Evolutionary conservation across 2,113 vertebrate genomes (phyloP).

Genomic region (Procavia capensis): DNA sequence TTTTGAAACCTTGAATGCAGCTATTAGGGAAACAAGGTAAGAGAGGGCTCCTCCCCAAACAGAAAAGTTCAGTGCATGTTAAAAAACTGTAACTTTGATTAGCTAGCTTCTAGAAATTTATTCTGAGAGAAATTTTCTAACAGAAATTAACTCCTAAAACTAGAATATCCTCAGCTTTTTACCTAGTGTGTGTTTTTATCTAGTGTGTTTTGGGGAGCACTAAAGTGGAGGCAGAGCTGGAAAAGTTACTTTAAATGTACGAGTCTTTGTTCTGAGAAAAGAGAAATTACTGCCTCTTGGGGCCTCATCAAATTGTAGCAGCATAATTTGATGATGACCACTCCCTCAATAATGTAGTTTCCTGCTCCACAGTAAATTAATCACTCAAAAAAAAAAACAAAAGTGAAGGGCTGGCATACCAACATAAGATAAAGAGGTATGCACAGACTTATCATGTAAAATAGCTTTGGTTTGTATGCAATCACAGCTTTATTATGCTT

Average conservation of each 20-base stretch:
- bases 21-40: neutral
- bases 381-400: neutral
- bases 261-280: conserved; percentile 52
- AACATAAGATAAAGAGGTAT: neutral
- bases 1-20: neutral
- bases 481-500: neutral
- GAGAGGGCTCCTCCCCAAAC: neutral
- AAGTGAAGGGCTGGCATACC: neutral
- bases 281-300: conserved; percentile 52
- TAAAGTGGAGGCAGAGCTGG: conserved; percentile 19
- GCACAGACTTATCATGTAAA: neutral
- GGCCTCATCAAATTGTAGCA: conserved; percentile 44
- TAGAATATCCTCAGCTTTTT: neutral
- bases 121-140: conserved; percentile 1
- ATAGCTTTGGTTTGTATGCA: neutral
- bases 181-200: neutral
- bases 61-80: neutral
- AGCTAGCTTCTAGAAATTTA: conserved; percentile 42
- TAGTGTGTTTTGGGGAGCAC: neutral
- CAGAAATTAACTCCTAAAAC: conserved; percentile 53
- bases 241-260: conserved; percentile 62
- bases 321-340: conserved; percentile 66
- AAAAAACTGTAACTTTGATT: neutral
- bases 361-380: conserved; percentile 38
- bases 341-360: conserved; percentile 45